Conservation (phyloP, 2,888 invertebrate genomes). For the Agrypnus murinus region DNA sequence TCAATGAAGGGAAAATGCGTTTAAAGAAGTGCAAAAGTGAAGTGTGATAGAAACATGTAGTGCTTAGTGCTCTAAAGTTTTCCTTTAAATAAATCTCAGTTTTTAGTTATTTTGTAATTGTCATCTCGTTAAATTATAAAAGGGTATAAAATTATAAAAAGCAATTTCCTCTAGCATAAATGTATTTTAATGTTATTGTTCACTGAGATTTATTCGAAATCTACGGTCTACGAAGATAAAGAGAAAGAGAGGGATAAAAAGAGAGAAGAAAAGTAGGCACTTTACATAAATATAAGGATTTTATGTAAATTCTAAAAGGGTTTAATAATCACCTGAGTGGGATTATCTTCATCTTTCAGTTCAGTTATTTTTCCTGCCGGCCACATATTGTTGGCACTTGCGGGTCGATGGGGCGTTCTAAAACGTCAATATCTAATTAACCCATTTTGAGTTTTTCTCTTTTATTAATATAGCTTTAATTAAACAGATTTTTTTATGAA, state of each 20-base stretch:
- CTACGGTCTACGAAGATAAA: conserved; percentile 53
- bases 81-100: conserved; percentile 53
- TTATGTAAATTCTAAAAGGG: conserved; percentile 38
- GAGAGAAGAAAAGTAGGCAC: conserved; percentile 24
- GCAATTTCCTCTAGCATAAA: conserved; percentile 8
- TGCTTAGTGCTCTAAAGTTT: conserved; percentile 66
- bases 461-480: background rate
- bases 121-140: background rate
- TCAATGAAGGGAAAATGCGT: conserved; percentile 6
- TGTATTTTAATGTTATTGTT: background rate
- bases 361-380: conserved; percentile 63
- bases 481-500: too few species aligned
- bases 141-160: conserved; percentile 33
- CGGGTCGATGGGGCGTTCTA: conserved; percentile 65
- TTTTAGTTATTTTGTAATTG: too few species aligned
- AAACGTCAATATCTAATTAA: conserved; percentile 51
- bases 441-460: conserved; percentile 23
- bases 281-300: conserved; percentile 36
- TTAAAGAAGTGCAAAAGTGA: conserved; percentile 60
- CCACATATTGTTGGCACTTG: conserved; percentile 62
- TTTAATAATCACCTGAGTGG: conserved; percentile 67
- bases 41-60: conserved; percentile 71
- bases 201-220: conserved; percentile 52
- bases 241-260: conserved; percentile 25
- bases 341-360: conserved; percentile 67